These are phyloP conservation scores for Anas georgica DNA, from an alignment of 2,797 vertebrate species.

Conservation along the genomic window DNA sequence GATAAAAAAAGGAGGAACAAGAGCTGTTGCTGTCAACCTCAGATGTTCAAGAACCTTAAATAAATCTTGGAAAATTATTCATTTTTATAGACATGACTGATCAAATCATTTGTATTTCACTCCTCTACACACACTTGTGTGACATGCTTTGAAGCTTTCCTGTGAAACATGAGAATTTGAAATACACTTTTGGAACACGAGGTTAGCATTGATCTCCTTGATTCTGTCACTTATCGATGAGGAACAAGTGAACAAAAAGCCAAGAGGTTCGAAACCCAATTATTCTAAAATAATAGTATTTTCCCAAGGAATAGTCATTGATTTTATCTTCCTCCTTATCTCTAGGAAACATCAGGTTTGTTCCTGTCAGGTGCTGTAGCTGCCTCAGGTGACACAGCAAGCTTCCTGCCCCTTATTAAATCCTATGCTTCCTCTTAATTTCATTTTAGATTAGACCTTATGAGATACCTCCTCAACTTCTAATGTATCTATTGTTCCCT, in stretches of 20 bases:
- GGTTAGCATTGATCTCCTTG: background rate
- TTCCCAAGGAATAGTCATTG: background rate
- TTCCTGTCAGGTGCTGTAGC: background rate
- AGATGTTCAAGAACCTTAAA: background rate
- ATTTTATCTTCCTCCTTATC: background rate
- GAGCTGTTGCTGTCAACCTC: background rate
- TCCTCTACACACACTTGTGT: background rate
- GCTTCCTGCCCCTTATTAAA: background rate
- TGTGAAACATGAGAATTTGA: background rate
- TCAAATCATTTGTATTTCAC: background rate
- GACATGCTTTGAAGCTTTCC: background rate
- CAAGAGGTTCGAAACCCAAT: background rate
- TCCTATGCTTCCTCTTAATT: background rate
- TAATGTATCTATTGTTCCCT: background rate
- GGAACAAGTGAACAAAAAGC: background rate
- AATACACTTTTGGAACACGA: background rate
- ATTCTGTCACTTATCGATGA: background rate
- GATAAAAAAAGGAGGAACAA: background rate
- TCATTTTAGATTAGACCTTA: background rate
- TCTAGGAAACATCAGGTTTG: background rate
- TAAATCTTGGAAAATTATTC: background rate
- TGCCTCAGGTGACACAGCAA: background rate
- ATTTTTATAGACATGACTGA: background rate
- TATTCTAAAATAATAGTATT: background rate
- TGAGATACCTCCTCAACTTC: background rate